A percentile compares a stretch with the other conserved stretches of the same genome.
Conservation (phyloP, 1,140 invertebrate species). For the Halotydeus destructor region DNA sequence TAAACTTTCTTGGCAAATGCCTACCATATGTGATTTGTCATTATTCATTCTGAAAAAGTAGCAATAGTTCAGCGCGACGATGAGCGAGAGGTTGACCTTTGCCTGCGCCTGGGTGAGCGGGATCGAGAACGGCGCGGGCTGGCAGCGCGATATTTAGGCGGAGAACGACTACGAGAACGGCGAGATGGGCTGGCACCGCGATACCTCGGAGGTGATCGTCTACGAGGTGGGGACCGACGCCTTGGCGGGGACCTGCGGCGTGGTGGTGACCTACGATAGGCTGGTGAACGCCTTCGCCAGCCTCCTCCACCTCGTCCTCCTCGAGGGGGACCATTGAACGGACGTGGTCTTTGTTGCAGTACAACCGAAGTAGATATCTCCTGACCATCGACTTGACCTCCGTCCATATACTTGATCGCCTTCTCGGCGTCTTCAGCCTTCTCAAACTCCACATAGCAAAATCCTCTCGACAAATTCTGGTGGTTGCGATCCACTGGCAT, state of each 20-base stretch:
- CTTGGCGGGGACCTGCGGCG: conserved; percentile 19
- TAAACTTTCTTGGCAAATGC: not conserved
- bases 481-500: conserved; percentile 69
- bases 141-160: conserved; percentile 34
- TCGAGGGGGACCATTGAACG: conserved; percentile 24
- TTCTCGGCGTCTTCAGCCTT: conserved; percentile 87
- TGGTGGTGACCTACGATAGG: not conserved
- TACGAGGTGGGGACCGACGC: conserved; percentile 20
- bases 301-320: conserved; percentile 30
- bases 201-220: conserved; percentile 19
- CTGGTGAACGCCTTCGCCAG: conserved; percentile 33
- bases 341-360: conserved; percentile 46
- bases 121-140: too few species aligned
- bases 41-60: not conserved
- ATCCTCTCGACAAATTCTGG: conserved; percentile 58
- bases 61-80: conserved; percentile 6
- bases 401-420: conserved; percentile 98
- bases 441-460: conserved; percentile 84
- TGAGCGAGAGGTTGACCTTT: conserved; percentile 24
- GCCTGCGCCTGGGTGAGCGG: too few species aligned
- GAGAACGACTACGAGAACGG: conserved; percentile 28
- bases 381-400: conserved; percentile 62
- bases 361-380: conserved; percentile 79
- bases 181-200: too few species aligned
- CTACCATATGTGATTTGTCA: not conserved